Evolutionary conservation across 2,797 vertebrate species (phyloP).

Genomic region (Xerus rutilus): DNA sequence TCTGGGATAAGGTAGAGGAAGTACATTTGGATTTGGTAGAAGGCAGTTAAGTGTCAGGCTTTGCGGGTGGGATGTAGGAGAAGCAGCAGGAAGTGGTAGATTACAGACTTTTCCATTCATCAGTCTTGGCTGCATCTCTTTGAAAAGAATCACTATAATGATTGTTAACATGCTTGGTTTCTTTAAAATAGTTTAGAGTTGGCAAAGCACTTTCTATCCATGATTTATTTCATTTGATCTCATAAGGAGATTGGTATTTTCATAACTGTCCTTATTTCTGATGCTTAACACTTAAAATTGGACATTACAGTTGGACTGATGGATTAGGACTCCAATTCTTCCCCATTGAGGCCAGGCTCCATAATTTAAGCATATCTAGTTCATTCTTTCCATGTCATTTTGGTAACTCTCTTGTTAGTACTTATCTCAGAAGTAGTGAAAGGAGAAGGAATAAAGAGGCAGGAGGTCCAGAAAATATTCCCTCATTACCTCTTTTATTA

Average conservation of each 20-base stretch:
- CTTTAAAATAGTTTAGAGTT: constrained; percentile 45
- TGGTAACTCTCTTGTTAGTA: not conserved
- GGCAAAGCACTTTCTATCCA: not conserved
- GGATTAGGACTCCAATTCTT: not conserved
- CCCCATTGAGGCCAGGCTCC: not conserved
- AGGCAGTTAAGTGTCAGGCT: not conserved
- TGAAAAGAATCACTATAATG: constrained; percentile 40
- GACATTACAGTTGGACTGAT: not conserved
- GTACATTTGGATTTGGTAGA: not conserved
- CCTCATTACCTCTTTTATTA: not conserved
- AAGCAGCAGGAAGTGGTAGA: not conserved
- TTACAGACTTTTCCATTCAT: not conserved
- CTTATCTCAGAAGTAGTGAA: constrained; percentile 13
- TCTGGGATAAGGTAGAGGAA: not conserved
- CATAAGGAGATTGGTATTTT: not conserved
- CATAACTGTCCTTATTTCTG: constrained; percentile 58
- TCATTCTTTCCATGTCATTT: not conserved
- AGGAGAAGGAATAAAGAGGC: not conserved
- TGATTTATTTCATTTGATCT: constrained; percentile 6
- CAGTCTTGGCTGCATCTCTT: constrained; percentile 39
- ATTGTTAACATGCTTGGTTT: constrained; percentile 23
- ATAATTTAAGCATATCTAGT: not conserved
- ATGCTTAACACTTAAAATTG: not conserved
- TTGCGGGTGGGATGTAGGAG: not conserved
- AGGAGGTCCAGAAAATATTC: not conserved